Base-by-base conservation (phyloP, 2,113 vertebrate genomes). In the Chinchilla lanigera region DNA sequence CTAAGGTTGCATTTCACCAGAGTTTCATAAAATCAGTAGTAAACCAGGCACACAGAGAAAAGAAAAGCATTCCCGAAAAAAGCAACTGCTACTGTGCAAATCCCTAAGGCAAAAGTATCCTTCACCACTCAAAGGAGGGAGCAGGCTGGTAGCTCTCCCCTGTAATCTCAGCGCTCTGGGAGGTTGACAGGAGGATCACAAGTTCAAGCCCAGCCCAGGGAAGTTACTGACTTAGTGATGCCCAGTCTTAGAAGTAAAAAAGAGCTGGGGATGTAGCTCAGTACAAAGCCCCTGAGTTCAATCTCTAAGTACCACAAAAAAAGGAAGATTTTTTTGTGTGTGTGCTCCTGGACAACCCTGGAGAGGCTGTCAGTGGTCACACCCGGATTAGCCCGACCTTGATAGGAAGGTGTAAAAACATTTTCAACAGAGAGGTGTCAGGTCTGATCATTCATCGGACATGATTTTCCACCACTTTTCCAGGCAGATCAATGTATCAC, bases 31-130 rank as follows among this genome's bases (percentile, higher is more conserved):
- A 44, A 1, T 26, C 16, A 7, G 24, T 20, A 41, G 26, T 41
- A 13, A 86, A 41, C 28, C 60, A 17, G 3, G 33, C 33, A 47
- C 12, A 41, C 35, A 4, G 33, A 7, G 26, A 30, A 12, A 26
- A 61, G 44, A 30, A 69, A 67, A 35, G 35, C 4, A 44, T 52
- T 35, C 28, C 58, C 47, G 78, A 28, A 16, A 77, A 5, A 16
- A 10, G 50, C n/a, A 30, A 11, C 14, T 5, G 9, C 41, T 19
- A 22, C 26, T 10, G 6, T 3, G 3, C 2, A 35, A 38, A 8
- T 11, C 24, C 22, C 86, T 60, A 41, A 35, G 22, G 75, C 24
- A 24, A 61, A 10, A 1, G 84, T 5, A 11, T 7, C 73, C 22
- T 75, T 75, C 41, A 47, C 71, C 10, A 75, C 20, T 75, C 22